Evolutionary conservation across 2,888 invertebrate genomes (phyloP), one percentile per base, ranked within the genome.

Genomic region (Calameuta pallipes): DNA sequence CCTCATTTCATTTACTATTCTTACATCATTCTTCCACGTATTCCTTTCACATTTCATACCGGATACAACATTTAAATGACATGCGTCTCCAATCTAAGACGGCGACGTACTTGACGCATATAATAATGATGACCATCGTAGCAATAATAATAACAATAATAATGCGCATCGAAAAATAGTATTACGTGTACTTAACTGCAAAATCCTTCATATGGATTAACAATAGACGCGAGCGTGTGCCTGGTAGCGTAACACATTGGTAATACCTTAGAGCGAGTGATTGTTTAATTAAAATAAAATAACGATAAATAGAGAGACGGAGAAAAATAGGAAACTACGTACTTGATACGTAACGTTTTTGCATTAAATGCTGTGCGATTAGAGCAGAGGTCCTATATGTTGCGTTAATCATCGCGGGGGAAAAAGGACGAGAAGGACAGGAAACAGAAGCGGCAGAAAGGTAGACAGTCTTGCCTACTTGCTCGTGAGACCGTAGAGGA

Each of bases 401-500:
- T 56, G 23, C 56, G 56, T 56, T 56, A 56, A 9, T 23, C 9
- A 56, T 56, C 23, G 23, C 56, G 56, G 23, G 56, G 23, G 6
- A 56, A 56, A 6, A 56, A 56, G 56, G 9, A 56, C 23, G 23
- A 41, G 1, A 6, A 6, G 6, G 6, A 41, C 1, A 56, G 56
- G 9, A 56, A 56, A 56, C 9, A 56, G 56, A 56, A 56, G 23
- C 9, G 23, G 23, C 41, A 30, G 70, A 70, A 70, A 15, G 70
- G 31, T 33, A 31, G 71, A 3, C 12, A 12, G 31, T 36, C 33
- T n/a, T 36, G 36, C 81, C 80, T 84, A 88, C 75, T 85, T 84
- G 76, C 82, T 85, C 82, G 87, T 91, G 86, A 93, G 92, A 75
- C 93, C 93, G 83, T 93, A 93, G 78, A 93, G 89, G 68, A 90